Base-by-base conservation (phyloP, 2,888 invertebrate genomes). In the Clostera curtula region DNA sequence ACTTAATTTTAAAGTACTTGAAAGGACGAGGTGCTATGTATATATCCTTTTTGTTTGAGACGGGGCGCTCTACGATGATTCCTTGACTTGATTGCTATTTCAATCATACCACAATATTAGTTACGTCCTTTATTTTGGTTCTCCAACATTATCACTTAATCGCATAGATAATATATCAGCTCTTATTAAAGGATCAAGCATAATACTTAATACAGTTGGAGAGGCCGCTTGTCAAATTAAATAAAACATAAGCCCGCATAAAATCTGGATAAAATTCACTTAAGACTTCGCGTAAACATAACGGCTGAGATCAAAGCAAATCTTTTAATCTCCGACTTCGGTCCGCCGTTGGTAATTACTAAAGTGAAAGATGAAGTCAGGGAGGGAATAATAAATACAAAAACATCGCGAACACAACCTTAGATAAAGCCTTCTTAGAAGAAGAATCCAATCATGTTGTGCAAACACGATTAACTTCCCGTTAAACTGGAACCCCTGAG, bases 311-410 rank as follows among this genome's bases (percentile, higher is more conserved):
- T 12, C 18, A 26, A 32, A 31, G 26, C 23, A 29, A 43, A 36
- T 33, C 25, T 30, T 22, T 25, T 47, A 43, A 40, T 40, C 36
- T 33, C 8, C 28, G 23, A 33, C 24, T 19, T 39, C 20, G 29
- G 26, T 24, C 13, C 21, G 26, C 31, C 24, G 9, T 28, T 40
- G 32, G 24, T 36, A 24, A 34, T 34, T 39, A 43, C 17, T 19
- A 19, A 33, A 40, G 19, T 24, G 27, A 9, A 30, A 31, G 25
- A 20, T 27, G 25, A 24, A 22, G 19, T 16, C 6, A 20, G 25
- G 35, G 28, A 27, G 24, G 27, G 43, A 42, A 29, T 36, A 43
- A 28, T 44, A 31, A 44, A 33, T 23, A 21, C 24, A 5, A 36
- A 33, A 23, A 8, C 4, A 28, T n/a, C 16, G 5, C 19, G 14